phyloP scores from a whole-genome alignment of 2,113 vertebrate species.

The Oreotrochilus melanogaster region DNA sequence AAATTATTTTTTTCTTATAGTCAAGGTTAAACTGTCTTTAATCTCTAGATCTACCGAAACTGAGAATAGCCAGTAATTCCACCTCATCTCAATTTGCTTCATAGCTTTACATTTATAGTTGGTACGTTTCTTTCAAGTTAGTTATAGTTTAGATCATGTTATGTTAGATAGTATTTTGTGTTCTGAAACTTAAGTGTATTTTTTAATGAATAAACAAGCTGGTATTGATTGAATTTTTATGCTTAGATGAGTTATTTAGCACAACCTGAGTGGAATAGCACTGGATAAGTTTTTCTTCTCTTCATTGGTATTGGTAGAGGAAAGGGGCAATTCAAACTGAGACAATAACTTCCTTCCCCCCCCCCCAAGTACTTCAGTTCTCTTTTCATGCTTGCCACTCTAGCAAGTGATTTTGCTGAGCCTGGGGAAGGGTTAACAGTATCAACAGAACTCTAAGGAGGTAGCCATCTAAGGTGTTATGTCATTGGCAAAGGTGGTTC shows the following conservation, averaged over 20 bases:
- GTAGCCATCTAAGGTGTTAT: too few relatives aligned
- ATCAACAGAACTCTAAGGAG: neutral
- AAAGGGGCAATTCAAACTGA: neutral
- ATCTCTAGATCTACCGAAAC: neutral
- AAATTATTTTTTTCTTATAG: neutral
- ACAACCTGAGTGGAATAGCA: neutral
- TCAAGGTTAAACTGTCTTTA: neutral
- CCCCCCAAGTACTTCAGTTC: neutral
- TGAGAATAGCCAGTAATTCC: neutral
- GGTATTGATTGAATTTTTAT: neutral
- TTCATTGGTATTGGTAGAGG: neutral
- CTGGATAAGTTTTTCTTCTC: neutral
- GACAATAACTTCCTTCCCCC: neutral
- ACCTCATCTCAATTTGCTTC: neutral
- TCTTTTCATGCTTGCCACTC: neutral
- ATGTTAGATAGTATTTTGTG: neutral
- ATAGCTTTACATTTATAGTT: neutral
- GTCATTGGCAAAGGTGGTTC: too few relatives aligned
- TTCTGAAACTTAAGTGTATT: neutral
- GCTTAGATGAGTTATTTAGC: neutral
- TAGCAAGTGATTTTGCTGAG: neutral
- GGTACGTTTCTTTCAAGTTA: neutral
- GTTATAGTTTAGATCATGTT: neutral
- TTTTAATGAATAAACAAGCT: neutral
- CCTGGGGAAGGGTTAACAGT: neutral